These are phyloP conservation scores for Steinernema scapterisci DNA, from an alignment of 2,888 invertebrate genomes.

Conservation along the genomic window DNA sequence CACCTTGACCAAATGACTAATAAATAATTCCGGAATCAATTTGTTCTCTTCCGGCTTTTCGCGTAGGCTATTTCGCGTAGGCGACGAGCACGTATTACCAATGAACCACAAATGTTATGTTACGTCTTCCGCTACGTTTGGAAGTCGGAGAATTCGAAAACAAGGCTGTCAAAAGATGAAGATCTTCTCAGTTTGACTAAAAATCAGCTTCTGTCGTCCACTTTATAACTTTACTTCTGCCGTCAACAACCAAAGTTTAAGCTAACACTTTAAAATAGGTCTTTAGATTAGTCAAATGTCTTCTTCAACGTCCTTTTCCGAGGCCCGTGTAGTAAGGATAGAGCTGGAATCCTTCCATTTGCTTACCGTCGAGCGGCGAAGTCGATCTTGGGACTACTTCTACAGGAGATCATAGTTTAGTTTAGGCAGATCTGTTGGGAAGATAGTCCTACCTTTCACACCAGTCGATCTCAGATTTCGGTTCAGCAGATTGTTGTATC, in stretches of 20 bases:
- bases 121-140: too few species aligned
- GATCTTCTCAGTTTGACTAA: too few species aligned
- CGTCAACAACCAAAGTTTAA: not conserved
- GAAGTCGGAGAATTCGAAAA: too few species aligned
- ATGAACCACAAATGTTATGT: too few species aligned
- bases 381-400: not conserved
- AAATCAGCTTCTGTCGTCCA: not conserved
- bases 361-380: not conserved
- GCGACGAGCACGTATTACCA: too few species aligned
- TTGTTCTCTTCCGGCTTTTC: too few species aligned
- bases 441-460: not conserved
- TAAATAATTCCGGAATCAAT: too few species aligned
- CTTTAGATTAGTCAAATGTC: slow-evolving; percentile 6
- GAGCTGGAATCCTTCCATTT: not conserved
- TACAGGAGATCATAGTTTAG: not conserved
- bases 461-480: slow-evolving; percentile 4
- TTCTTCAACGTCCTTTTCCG: slow-evolving; percentile 15
- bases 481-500: slow-evolving; percentile 22
- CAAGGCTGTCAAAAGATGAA: too few species aligned
- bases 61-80: too few species aligned
- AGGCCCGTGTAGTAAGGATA: slow-evolving; percentile 20
- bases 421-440: not conserved
- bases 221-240: not conserved
- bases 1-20: too few species aligned
- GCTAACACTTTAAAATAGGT: not conserved